Evolutionary conservation across 2,113 vertebrate species (phyloP).

Genomic region (Ariopsis seemanni): DNA sequence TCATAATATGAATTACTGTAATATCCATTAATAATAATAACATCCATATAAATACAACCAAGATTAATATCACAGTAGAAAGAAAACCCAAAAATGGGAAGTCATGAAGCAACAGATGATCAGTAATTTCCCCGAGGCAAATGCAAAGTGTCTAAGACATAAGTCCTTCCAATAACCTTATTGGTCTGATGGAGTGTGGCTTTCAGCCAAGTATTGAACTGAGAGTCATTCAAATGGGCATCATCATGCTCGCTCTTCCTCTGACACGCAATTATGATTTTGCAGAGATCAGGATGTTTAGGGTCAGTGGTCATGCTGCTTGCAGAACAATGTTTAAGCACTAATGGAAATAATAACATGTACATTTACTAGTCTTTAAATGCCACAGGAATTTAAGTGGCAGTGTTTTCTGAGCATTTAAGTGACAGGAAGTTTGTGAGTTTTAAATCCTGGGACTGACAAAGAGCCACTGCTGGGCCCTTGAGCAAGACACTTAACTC

Average conservation of each 20-base stretch:
- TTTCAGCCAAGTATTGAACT: slow-evolving; percentile 43
- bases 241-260: slow-evolving; percentile 32
- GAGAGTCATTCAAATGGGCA: slow-evolving; percentile 38
- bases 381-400: slow-evolving; percentile 2
- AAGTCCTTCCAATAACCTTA: slow-evolving; percentile 49
- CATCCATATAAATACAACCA: background rate
- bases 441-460: background rate
- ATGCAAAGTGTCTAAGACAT: slow-evolving; percentile 37
- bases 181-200: slow-evolving; percentile 48
- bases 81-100: slow-evolving; percentile 17
- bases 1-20: background rate
- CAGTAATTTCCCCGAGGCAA: slow-evolving; percentile 25
- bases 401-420: background rate
- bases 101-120: slow-evolving; percentile 44
- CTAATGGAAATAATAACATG: slow-evolving; percentile 34
- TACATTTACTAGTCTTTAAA: slow-evolving; percentile 29
- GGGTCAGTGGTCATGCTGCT: slow-evolving; percentile 24
- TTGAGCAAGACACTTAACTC: background rate
- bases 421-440: background rate
- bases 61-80: slow-evolving; percentile 21
- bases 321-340: slow-evolving; percentile 28
- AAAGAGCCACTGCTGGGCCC: background rate
- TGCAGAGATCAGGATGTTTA: slow-evolving; percentile 29
- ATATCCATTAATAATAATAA: slow-evolving; percentile 20
- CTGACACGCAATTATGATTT: slow-evolving; percentile 45